Conservation (phyloP, 2,113 vertebrate species). For the Zosterops pallidus region DNA sequence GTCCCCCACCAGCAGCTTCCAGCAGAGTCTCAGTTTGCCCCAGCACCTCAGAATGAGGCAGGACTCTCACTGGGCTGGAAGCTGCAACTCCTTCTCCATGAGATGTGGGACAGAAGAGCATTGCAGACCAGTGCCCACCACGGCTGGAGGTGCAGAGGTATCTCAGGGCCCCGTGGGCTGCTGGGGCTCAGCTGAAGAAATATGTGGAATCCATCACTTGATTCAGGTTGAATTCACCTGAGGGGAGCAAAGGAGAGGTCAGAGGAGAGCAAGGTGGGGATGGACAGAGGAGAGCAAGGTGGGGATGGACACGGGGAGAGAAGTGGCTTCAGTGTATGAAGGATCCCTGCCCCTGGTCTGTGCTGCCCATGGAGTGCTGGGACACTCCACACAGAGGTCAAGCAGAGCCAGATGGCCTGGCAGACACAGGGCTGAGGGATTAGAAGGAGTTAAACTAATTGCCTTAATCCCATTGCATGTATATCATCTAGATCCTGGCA, state of each 20-base stretch:
- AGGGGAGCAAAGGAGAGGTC: not conserved
- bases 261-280: not conserved
- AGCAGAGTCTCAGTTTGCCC: not conserved
- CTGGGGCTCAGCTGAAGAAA: constrained; percentile 89
- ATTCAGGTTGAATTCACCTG: constrained; percentile 87
- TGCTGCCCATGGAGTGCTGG: not conserved
- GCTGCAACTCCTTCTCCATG: not conserved
- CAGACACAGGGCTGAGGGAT: constrained; percentile 25
- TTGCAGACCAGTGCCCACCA: accelerated
- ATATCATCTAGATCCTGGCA: constrained; percentile 25
- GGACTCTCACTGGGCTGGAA: not conserved
- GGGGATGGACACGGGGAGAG: not conserved
- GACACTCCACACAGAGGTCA: not conserved
- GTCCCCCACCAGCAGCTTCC: not conserved
- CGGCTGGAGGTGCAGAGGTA: not conserved
- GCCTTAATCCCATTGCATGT: constrained; percentile 53
- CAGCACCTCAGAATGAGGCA: not conserved
- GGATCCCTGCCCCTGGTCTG: not conserved
- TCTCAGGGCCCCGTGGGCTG: not conserved
- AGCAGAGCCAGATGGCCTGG: constrained; percentile 42
- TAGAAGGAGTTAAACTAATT: constrained; percentile 57
- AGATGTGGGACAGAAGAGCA: not conserved
- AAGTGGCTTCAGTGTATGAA: accelerated
- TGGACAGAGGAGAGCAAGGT: not conserved
- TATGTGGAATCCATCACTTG: constrained; percentile 88